Evolutionary conservation across 2,888 invertebrate genomes (phyloP).

Genomic region (Lamellibrachia columna): DNA sequence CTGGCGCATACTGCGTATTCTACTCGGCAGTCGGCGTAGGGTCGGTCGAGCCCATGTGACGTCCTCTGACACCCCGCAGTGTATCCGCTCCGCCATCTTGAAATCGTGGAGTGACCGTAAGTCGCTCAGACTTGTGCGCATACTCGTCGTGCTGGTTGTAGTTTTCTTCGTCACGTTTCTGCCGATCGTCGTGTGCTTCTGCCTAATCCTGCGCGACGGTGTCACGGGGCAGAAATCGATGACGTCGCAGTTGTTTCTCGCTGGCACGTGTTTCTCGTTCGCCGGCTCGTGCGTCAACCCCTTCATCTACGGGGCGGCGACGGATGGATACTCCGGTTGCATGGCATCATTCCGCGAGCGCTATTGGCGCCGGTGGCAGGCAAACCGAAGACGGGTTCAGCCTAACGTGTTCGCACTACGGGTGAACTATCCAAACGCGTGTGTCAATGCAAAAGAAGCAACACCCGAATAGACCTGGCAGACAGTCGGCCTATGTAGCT

Average conservation of each 20-base stretch:
- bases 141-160: conserved; percentile 47
- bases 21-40: background rate
- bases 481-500: too few relatives aligned
- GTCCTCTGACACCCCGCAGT: background rate
- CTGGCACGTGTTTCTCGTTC: conserved; percentile 43
- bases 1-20: background rate
- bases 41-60: background rate
- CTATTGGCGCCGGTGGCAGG: background rate
- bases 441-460: background rate
- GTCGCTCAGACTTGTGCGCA: conserved; percentile 46
- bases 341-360: background rate
- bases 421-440: background rate
- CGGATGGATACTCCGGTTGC: conserved; percentile 29
- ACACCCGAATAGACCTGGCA: background rate
- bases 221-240: conserved; percentile 37
- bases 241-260: conserved; percentile 46
- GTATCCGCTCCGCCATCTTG: background rate
- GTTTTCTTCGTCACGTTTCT: conserved; percentile 50
- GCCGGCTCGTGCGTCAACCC: conserved; percentile 51
- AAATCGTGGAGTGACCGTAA: conserved; percentile 34
- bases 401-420: background rate
- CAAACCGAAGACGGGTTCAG: background rate
- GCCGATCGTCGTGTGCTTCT: conserved; percentile 48
- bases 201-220: conserved; percentile 46
- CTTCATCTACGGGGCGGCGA: conserved; percentile 50